These are phyloP conservation scores for Rhabdornis inornatus DNA, from an alignment of 2,113 vertebrate species.

Conservation along the genomic window DNA sequence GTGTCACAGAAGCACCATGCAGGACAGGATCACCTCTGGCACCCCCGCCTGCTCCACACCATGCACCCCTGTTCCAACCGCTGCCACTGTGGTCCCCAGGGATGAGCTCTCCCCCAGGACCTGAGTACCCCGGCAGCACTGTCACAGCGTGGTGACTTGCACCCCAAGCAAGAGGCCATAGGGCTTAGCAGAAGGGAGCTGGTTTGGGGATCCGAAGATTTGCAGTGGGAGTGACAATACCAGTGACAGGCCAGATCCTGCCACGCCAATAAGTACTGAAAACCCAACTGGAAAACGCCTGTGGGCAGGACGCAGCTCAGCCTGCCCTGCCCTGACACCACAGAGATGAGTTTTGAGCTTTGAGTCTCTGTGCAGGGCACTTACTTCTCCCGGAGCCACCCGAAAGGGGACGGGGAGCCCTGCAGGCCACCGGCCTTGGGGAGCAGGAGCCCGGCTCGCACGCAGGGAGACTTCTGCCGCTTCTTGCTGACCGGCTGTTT, in stretches of 20 bases:
- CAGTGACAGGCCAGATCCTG: not conserved
- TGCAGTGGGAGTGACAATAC: not conserved
- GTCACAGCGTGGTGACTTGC: accelerated
- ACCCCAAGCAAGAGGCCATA: accelerated
- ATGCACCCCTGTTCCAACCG: accelerated
- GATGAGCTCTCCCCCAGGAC: not conserved
- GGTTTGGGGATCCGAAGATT: not conserved
- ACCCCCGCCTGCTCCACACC: conserved; percentile 28
- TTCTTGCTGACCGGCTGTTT: conserved; percentile 63
- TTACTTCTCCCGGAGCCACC: not conserved
- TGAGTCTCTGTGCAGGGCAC: not conserved
- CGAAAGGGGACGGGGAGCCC: not conserved
- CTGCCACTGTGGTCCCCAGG: not conserved
- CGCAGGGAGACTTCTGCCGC: not conserved
- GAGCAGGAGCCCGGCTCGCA: not conserved
- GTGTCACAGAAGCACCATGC: not conserved
- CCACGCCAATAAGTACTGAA: not conserved
- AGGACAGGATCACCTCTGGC: not conserved
- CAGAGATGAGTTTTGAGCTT: not conserved
- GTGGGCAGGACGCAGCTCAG: not conserved
- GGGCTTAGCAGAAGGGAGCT: not conserved
- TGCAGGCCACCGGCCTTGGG: not conserved
- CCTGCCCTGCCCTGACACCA: not conserved
- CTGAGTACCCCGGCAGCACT: accelerated
- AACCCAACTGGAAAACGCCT: not conserved